Base-by-base conservation (phyloP, 1,140 invertebrate genomes). In the Andricus grossulariae region DNA sequence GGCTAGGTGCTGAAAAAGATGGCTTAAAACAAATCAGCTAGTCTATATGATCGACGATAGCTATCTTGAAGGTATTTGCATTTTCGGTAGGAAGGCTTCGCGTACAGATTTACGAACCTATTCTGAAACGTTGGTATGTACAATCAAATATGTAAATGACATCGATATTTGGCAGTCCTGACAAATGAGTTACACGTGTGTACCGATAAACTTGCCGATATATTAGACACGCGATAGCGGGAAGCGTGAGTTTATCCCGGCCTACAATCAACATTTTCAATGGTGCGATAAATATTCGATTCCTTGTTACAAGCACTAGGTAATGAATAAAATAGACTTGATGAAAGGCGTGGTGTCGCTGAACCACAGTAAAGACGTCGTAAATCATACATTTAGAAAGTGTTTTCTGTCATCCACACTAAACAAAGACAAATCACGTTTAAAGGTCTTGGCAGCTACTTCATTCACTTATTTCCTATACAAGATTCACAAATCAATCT, bases 111-210 rank as follows among this genome's bases (percentile, higher is more conserved):
- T 81, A 85, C 83, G 80, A 78, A 74, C 76, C 78, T 75, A 73
- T 45, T 74, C 49, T 55, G 39, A 78, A 51, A 74, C 71, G 8
- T 45, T 45, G 78, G 77, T 76, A 39, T n/a, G 25, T 32, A 85
- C 87, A 88, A 89, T 89, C 88, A 88, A 89, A 88, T 88, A 89
- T 89, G 88, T 85, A 89, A 88, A 89, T 88, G 80, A 81, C 71
- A 80, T 73, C 80, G 84, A 81, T 80, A 81, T 78, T 79, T 80
- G 76, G 80, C 81, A 82, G 66, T 79, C 73, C 77, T 81, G 84
- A 86, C 81, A 82, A 82, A 86, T 85, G 82, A 78, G 81, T 84
- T 83, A 83, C 83, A 77, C 76, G 32, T 19, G 16, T 57, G 78
- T 81, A 81, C 85, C 82, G 83, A 85, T 83, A 86, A 81, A 86